Evolutionary conservation across 2,888 invertebrate species (phyloP).

Genomic region (Himalopsyche anomala): DNA sequence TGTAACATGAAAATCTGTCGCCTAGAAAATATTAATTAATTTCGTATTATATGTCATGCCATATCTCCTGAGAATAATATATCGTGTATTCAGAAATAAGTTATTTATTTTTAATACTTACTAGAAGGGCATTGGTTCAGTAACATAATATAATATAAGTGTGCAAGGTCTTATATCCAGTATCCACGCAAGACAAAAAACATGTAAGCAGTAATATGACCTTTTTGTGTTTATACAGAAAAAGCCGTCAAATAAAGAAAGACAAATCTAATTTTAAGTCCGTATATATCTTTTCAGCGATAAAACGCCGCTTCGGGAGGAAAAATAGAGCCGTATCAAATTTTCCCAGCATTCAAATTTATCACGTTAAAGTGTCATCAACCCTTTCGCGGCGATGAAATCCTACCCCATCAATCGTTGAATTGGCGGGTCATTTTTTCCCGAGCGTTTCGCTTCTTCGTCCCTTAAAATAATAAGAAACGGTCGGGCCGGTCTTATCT

Average conservation of each 20-base stretch:
- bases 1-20: no score
- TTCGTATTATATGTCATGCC: no score
- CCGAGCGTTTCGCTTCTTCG: not conserved
- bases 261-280: slow-evolving; percentile 41
- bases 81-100: no score
- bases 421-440: slow-evolving; percentile 20
- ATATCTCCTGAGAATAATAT: no score
- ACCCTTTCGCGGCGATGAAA: slow-evolving; percentile 38
- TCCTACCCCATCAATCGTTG: slow-evolving; percentile 38
- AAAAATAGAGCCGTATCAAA: slow-evolving; percentile 32
- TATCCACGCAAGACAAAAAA: no score
- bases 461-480: slow-evolving; percentile 36
- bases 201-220: not conserved
- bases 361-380: slow-evolving; percentile 40
- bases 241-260: slow-evolving; percentile 23
- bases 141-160: no score
- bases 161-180: no score
- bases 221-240: not conserved
- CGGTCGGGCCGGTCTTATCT: slow-evolving; percentile 14
- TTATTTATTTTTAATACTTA: no score
- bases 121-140: no score
- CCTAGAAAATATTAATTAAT: no score
- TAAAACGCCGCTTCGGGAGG: slow-evolving; percentile 13
- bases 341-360: slow-evolving; percentile 43
- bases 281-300: not conserved